Evolutionary conservation across 2,797 vertebrate species (phyloP).

Genomic region (Lithobates pipiens): DNA sequence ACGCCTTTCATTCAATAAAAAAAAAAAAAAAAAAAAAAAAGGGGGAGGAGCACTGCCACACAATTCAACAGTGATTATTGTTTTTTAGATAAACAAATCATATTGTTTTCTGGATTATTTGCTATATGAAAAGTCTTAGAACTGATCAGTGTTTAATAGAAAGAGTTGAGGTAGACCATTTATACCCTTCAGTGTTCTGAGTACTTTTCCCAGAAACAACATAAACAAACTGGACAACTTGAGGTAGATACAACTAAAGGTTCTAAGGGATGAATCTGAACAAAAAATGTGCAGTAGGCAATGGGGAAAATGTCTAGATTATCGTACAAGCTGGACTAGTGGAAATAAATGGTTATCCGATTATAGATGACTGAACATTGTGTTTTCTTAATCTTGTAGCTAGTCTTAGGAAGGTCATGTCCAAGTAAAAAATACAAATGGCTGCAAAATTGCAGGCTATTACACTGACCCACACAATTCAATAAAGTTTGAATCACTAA

Average conservation of each 20-base stretch:
- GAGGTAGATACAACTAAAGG: conserved; percentile 58
- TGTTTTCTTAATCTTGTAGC: too few relatives aligned
- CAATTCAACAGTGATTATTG: neutral
- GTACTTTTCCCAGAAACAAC: neutral
- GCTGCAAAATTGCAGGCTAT: too few relatives aligned
- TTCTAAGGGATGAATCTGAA: neutral
- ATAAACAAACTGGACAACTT: neutral
- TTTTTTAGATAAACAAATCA: neutral
- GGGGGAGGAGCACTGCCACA: neutral
- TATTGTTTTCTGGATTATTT: neutral
- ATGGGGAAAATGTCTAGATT: neutral
- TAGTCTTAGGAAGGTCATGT: too few relatives aligned
- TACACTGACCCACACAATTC: neutral
- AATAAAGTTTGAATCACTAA: too few relatives aligned
- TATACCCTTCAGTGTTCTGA: conserved; percentile 10
- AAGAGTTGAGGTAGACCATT: conserved; percentile 75
- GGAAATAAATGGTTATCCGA: too few relatives aligned
- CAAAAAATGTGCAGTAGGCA: neutral
- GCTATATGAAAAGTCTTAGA: neutral
- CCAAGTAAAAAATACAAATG: too few relatives aligned
- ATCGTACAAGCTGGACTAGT: too few relatives aligned
- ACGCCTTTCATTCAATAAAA: conserved; percentile 10
- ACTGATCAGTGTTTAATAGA: neutral
- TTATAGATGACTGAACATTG: too few relatives aligned
- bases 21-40: too few relatives aligned